These are phyloP conservation scores for Abrostola tripartita DNA, from an alignment of 2,888 invertebrate genomes.

Conservation along the genomic window DNA sequence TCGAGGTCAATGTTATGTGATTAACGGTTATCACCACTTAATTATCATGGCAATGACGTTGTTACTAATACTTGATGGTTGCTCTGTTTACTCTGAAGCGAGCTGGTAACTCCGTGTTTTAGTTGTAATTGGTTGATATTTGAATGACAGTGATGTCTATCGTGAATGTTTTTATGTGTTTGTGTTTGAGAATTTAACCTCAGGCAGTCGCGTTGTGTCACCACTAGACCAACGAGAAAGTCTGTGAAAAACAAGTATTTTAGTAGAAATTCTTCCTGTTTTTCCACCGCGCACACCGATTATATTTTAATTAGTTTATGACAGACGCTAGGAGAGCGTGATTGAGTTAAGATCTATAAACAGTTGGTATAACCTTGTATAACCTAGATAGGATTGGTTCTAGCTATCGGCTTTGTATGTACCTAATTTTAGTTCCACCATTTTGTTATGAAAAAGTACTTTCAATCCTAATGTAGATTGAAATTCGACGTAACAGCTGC, in stretches of 20 bases:
- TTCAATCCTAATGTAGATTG: constrained; percentile 24
- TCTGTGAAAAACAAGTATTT: too few species aligned
- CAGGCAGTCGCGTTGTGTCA: too few species aligned
- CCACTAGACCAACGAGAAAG: too few species aligned
- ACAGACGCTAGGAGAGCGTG: constrained; percentile 38
- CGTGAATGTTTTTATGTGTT: too few species aligned
- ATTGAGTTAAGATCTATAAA: constrained; percentile 51
- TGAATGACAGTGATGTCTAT: too few species aligned
- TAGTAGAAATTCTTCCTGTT: too few species aligned
- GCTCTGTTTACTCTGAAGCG: too few species aligned
- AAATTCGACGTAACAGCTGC: constrained; percentile 28
- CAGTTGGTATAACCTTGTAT: constrained; percentile 25
- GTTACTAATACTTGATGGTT: neutral
- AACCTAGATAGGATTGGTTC: constrained; percentile 1
- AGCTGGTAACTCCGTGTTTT: too few species aligned
- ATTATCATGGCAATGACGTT: constrained; percentile 15
- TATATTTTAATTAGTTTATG: constrained; percentile 44
- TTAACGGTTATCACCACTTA: constrained; percentile 16
- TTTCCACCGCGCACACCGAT: constrained; percentile 8
- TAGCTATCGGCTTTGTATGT: constrained; percentile 6
- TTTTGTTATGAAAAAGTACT: constrained; percentile 11
- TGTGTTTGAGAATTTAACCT: too few species aligned
- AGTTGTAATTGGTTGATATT: too few species aligned
- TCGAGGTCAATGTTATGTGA: neutral
- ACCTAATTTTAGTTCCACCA: constrained; percentile 13